Evolutionary conservation across 2,113 vertebrate genomes (phyloP).

Genomic region (Asarcornis scutulata): DNA sequence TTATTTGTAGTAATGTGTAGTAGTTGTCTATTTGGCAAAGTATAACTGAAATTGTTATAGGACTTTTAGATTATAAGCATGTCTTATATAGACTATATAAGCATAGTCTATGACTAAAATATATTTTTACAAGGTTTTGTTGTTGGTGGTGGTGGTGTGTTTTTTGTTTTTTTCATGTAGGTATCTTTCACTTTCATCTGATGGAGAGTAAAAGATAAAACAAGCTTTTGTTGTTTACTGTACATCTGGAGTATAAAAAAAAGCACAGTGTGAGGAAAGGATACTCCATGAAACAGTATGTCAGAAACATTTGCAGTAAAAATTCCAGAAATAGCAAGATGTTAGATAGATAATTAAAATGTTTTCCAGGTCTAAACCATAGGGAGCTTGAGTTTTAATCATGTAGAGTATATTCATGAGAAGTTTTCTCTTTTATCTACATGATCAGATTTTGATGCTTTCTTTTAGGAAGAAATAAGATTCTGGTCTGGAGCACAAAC

Average conservation of each 20-base stretch:
- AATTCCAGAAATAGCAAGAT: conserved; percentile 80
- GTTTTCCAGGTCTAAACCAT: conserved; percentile 78
- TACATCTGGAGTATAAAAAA: conserved; percentile 76
- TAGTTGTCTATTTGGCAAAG: neutral
- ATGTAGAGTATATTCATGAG: conserved; percentile 75
- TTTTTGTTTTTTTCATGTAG: neutral
- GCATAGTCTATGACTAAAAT: conserved; percentile 47
- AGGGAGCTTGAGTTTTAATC: conserved; percentile 78
- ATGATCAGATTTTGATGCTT: conserved; percentile 70
- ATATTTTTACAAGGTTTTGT: conserved; percentile 2
- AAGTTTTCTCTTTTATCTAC: conserved; percentile 77
- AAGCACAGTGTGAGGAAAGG: conserved; percentile 69
- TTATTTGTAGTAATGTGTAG: neutral
- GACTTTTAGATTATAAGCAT: conserved; percentile 16
- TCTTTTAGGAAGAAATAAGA: conserved; percentile 68
- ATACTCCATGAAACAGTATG: conserved; percentile 75
- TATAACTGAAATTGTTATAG: neutral
- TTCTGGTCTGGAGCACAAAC: conserved; percentile 52
- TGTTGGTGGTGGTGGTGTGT: neutral
- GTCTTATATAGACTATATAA: too few species aligned
- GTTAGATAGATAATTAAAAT: conserved; percentile 82
- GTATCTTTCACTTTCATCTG: conserved; percentile 69
- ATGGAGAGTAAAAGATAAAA: conserved; percentile 74
- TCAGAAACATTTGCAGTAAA: conserved; percentile 76
- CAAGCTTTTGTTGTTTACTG: conserved; percentile 76